These are phyloP conservation scores for Suillia variegata DNA, from an alignment of 2,888 invertebrate genomes.

Conservation along the genomic window DNA sequence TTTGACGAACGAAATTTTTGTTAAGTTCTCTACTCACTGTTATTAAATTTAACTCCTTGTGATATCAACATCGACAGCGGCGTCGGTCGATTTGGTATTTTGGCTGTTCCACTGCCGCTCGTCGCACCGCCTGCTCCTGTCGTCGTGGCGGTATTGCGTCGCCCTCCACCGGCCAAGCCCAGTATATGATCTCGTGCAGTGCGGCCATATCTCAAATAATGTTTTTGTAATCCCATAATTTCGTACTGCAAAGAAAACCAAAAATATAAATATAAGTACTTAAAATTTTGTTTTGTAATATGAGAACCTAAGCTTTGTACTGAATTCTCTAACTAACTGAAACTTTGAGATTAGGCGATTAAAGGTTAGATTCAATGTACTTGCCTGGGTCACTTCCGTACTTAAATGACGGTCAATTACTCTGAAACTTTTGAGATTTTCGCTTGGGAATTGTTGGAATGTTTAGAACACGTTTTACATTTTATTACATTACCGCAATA, in stretches of 20 bases:
- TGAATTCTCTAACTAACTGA: background rate
- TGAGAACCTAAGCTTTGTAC: no score
- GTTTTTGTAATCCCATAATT: conserved; percentile 74
- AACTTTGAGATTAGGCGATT: no score
- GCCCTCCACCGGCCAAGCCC: conserved; percentile 63
- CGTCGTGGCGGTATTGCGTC: conserved; percentile 25
- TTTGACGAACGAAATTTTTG: no score
- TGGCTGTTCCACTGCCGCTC: conserved; percentile 34
- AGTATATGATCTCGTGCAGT: conserved; percentile 75
- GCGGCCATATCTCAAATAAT: conserved; percentile 78
- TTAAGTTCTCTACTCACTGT: conserved; percentile 69
- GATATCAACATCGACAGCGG: conserved; percentile 83
- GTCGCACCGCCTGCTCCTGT: conserved; percentile 13
- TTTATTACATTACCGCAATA: no score
- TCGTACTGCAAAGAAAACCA: conserved; percentile 41
- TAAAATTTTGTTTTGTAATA: no score
- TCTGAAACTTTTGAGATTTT: no score
- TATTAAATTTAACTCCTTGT: conserved; percentile 74
- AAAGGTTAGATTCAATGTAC: no score
- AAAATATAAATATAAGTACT: conserved; percentile 12
- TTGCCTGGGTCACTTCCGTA: no score
- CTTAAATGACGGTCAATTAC: no score
- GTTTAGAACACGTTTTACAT: no score
- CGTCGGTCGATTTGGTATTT: conserved; percentile 62
- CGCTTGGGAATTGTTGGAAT: no score